Evolutionary conservation across 1,140 invertebrate genomes (phyloP).

Genomic region (Tetragonula clypearis): DNA sequence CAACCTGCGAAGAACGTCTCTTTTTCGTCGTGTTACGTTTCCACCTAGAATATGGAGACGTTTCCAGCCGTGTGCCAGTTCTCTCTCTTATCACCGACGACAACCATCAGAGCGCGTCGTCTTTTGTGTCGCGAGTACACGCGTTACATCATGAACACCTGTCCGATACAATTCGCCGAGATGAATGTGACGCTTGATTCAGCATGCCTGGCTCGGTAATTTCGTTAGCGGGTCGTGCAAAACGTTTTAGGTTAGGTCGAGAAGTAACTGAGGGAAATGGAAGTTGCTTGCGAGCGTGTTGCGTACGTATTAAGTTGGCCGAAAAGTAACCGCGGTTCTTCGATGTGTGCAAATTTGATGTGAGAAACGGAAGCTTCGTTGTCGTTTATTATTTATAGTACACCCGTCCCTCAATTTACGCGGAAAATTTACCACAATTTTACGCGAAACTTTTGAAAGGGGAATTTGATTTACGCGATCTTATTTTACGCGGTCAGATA

Average conservation of each 20-base stretch:
- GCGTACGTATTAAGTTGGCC: no score
- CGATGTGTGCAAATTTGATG: no score
- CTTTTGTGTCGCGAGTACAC: conserved; percentile 6
- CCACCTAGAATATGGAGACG: neutral
- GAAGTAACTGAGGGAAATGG: no score
- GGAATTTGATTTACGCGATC: no score
- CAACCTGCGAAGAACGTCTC: conserved; percentile 36
- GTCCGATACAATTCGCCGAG: neutral
- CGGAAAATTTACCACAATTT: no score
- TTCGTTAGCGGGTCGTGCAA: neutral
- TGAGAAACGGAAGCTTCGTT: no score
- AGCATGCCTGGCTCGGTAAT: neutral
- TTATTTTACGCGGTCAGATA: no score
- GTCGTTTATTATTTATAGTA: no score
- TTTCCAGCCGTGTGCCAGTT: neutral
- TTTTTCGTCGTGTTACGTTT: conserved; percentile 24
- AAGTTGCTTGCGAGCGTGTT: no score
- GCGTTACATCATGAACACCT: conserved; percentile 21
- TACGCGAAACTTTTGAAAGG: no score
- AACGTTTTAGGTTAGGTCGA: neutral
- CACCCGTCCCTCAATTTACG: no score
- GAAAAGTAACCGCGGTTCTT: no score
- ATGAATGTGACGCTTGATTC: neutral
- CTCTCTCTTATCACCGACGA: neutral
- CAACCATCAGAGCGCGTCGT: neutral